These are phyloP conservation scores for Anguilla marmorata DNA, from an alignment of 2,797 vertebrate genomes.

Conservation along the genomic window DNA sequence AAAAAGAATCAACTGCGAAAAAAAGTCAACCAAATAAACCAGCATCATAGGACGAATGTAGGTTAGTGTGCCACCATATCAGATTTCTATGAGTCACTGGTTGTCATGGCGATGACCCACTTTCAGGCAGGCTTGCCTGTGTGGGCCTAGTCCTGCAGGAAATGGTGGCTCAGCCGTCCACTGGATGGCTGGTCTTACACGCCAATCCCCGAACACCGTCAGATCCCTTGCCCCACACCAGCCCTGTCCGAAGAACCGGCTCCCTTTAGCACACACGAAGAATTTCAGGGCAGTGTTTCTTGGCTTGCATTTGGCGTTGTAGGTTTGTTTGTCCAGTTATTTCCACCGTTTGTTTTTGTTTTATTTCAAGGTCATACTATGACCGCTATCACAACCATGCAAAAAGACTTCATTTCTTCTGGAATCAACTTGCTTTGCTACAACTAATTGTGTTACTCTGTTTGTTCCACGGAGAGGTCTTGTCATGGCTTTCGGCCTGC, in stretches of 20 bases:
- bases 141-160: not conserved
- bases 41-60: constrained; percentile 21
- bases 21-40: not conserved
- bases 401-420: no score
- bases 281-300: no score
- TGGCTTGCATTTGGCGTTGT: no score
- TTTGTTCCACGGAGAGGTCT: no score
- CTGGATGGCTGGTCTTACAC: not conserved
- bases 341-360: no score
- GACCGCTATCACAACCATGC: no score
- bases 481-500: no score
- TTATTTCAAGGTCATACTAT: no score
- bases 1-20: not conserved
- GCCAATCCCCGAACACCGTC: not conserved
- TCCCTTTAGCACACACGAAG: no score
- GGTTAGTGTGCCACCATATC: constrained; percentile 41
- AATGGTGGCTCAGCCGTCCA: not conserved
- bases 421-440: no score
- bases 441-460: no score
- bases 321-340: no score
- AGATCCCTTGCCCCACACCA: not conserved
- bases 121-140: constrained; percentile 33
- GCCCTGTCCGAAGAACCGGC: not conserved
- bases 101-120: constrained; percentile 48
- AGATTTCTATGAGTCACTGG: constrained; percentile 38